Evolutionary conservation across 2,888 invertebrate species (phyloP).

Genomic region (Craniophora ligustri): DNA sequence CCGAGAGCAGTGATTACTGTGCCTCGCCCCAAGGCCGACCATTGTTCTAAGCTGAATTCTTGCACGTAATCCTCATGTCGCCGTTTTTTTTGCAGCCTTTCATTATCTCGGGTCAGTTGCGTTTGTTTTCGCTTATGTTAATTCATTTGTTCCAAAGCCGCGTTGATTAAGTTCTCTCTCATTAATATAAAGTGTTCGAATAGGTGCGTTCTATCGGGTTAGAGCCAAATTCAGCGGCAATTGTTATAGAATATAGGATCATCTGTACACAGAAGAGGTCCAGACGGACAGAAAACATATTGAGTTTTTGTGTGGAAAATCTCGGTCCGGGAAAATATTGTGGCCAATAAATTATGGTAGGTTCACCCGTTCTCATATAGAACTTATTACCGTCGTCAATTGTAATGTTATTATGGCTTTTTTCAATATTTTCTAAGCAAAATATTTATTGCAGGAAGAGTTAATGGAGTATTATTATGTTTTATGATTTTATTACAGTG

Average conservation of each 20-base stretch:
- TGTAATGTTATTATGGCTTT: no score
- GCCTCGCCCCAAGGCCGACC: conserved; percentile 80
- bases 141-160: conserved; percentile 23
- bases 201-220: neutral
- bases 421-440: no score
- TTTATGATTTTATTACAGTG: no score
- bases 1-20: conserved; percentile 78
- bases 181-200: neutral
- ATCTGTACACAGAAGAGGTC: neutral
- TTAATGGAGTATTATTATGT: neutral
- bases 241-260: neutral
- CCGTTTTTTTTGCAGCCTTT: conserved; percentile 62
- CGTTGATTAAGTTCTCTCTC: neutral
- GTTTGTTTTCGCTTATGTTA: conserved; percentile 48
- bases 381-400: conserved; percentile 23
- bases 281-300: neutral
- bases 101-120: conserved; percentile 45
- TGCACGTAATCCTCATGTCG: conserved; percentile 77
- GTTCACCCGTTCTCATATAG: conserved; percentile 12
- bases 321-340: conserved; percentile 15
- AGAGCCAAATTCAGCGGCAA: neutral
- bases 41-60: conserved; percentile 84
- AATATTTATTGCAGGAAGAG: no score
- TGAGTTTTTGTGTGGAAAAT: neutral
- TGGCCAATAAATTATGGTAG: conserved; percentile 26